Base-by-base conservation (phyloP, 2,888 invertebrate species). In the Epinotia bilunana region DNA sequence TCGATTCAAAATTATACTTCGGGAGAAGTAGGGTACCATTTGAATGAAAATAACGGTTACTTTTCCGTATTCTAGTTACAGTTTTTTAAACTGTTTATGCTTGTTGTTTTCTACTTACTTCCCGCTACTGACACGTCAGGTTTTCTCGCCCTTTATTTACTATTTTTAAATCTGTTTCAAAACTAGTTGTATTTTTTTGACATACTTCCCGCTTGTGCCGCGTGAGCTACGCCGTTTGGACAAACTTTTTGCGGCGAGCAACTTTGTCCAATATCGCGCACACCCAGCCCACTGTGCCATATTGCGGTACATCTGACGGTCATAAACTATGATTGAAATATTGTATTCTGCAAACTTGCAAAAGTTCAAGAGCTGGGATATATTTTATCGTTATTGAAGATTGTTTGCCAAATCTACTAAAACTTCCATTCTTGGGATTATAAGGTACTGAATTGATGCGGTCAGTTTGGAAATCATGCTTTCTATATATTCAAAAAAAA, bases 251-350 rank as follows among this genome's bases (percentile, higher is more conserved):
- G 61, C 53, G 60, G 23, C 23, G 64, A 12, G 57, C 49, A 74
- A 74, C 74, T 74, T 74, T 64, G 63, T 70, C 74, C 70, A 74
- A 74, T 74, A 74, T 74, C 63, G 69, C 46, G 49, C 46, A n/a
- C 49, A 49, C 46, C 28, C 49, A 58, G 39, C n/a, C 69, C 49
- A 68, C 68, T 68, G 61, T 68, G 61, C 6, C n/a, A 63, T 74
- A 69, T 74, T 69, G 69, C 69, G 62, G 57, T 53, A 67, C 60
- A 64, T 58, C 20, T 43, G 61, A 28, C 68, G 46, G 64, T 58
- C 63, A 74, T 74, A 69, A 74, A 63, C 70, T 74, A 13, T 74
- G 74, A 74, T 74, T 70, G 74, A 70, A 70, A 74, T 74, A 74
- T 69, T 74, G 57, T 57, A 57, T 62, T 57, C 28, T 46, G 18